Evolutionary conservation across 2,797 vertebrate species (phyloP).

Genomic region (Nyctalus aviator): DNA sequence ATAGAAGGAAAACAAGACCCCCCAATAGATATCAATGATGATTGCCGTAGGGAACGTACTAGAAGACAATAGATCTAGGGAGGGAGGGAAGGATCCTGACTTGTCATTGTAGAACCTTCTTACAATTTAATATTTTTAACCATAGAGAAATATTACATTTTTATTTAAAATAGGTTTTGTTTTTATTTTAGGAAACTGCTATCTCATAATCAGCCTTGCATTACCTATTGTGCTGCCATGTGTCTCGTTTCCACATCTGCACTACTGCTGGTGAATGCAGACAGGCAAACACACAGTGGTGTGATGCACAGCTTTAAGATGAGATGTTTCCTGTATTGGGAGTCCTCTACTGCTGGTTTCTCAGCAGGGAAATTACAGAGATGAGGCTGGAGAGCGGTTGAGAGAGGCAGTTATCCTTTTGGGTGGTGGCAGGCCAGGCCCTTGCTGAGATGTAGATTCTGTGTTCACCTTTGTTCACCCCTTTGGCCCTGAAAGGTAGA

Average conservation of each 20-base stretch:
- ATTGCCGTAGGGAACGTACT: not conserved
- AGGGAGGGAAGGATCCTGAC: not conserved
- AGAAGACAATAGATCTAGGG: not conserved
- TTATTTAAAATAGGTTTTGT: not conserved
- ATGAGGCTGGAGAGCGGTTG: not conserved
- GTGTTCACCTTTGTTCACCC: not conserved
- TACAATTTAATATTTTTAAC: conserved; percentile 26
- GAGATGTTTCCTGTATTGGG: not conserved
- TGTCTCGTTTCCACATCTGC: not conserved
- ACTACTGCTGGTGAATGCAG: not conserved
- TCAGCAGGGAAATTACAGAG: not conserved
- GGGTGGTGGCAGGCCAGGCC: not conserved
- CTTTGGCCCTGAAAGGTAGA: not conserved
- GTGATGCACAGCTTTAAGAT: not conserved
- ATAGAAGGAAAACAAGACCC: not conserved
- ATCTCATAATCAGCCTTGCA: not conserved
- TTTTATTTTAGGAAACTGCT: conserved; percentile 44
- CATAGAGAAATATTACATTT: not conserved
- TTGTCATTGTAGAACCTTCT: not conserved
- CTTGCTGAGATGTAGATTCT: not conserved
- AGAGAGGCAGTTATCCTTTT: not conserved
- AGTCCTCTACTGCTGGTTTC: not conserved
- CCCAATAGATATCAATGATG: not conserved
- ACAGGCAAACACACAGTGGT: not conserved
- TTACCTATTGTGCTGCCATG: not conserved